phyloP scores from a whole-genome alignment of 2,113 vertebrate species.

The Mionectes macconnelli region DNA sequence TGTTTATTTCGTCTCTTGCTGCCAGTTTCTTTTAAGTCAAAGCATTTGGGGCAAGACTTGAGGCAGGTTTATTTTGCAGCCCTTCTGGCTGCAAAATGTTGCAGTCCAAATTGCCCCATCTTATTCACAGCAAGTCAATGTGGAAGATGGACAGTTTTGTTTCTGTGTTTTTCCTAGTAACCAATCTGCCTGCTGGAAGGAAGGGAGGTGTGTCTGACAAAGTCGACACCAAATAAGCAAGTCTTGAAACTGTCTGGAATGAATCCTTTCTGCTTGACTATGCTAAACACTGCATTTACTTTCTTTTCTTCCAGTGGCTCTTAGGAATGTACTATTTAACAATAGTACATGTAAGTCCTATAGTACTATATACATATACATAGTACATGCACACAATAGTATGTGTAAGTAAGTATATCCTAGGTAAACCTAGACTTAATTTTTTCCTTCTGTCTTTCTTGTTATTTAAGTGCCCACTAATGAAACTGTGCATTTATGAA shows the following conservation, averaged over 20 bases:
- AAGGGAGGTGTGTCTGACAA: not conserved
- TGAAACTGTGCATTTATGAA: not conserved
- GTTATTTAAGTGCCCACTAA: not conserved
- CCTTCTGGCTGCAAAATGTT: not conserved
- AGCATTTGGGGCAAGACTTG: not conserved
- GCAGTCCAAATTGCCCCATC: not conserved
- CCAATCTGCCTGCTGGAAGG: not conserved
- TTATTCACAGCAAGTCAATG: not conserved
- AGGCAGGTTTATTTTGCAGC: not conserved
- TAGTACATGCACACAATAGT: no score
- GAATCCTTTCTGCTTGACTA: not conserved
- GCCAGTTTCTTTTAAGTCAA: not conserved
- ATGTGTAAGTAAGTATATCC: not conserved
- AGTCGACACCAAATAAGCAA: not conserved
- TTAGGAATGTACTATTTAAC: not conserved
- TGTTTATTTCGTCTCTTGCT: not conserved
- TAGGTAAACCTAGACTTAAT: not conserved
- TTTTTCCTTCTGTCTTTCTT: not conserved
- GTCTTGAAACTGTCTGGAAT: not conserved
- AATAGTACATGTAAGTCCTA: no score
- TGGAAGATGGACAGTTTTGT: not conserved
- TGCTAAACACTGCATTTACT: not conserved
- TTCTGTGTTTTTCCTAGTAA: not conserved
- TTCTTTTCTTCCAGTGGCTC: not conserved
- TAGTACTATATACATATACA: no score